Conservation (phyloP, 2,797 vertebrate species). For the Eptatretus atami region DNA sequence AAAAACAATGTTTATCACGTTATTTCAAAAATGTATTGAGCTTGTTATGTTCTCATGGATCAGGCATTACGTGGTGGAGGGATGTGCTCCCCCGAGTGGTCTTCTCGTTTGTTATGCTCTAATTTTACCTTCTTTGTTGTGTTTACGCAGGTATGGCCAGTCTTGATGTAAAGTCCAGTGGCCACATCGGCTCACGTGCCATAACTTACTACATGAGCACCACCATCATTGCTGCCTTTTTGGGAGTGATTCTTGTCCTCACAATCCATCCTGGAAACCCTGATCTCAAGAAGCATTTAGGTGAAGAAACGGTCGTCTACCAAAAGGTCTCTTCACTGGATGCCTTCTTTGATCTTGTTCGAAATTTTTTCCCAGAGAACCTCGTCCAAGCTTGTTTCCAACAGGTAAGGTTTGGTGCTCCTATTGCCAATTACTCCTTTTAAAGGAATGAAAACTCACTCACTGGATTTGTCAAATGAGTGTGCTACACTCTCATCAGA, state of each 20-base stretch:
- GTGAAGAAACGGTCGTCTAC: slow-evolving; percentile 23
- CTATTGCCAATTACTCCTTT: background rate
- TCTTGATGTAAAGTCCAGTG: slow-evolving; percentile 83
- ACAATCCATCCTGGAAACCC: slow-evolving; percentile 83
- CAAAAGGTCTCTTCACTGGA: slow-evolving; percentile 54
- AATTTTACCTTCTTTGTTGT: too few relatives aligned
- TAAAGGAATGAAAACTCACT: background rate
- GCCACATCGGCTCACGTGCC: slow-evolving; percentile 70
- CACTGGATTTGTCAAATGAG: slow-evolving; percentile 7
- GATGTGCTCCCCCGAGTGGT: too few relatives aligned
- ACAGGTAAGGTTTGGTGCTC: slow-evolving; percentile 33
- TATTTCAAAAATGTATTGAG: too few relatives aligned
- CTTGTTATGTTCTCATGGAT: too few relatives aligned
- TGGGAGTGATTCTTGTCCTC: slow-evolving; percentile 82
- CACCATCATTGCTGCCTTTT: slow-evolving; percentile 66
- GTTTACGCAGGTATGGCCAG: slow-evolving; percentile 39
- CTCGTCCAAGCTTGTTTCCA: slow-evolving; percentile 92
- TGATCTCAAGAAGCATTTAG: slow-evolving; percentile 65
- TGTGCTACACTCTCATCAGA: background rate
- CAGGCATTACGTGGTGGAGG: too few relatives aligned
- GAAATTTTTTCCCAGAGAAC: slow-evolving; percentile 90
- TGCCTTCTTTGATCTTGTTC: slow-evolving; percentile 78
- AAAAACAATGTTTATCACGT: too few relatives aligned
- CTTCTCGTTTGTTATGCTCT: too few relatives aligned
- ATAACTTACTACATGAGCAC: slow-evolving; percentile 95